These are phyloP conservation scores for Himalopsyche anomala DNA, from an alignment of 2,888 invertebrate genomes.

Conservation along the genomic window DNA sequence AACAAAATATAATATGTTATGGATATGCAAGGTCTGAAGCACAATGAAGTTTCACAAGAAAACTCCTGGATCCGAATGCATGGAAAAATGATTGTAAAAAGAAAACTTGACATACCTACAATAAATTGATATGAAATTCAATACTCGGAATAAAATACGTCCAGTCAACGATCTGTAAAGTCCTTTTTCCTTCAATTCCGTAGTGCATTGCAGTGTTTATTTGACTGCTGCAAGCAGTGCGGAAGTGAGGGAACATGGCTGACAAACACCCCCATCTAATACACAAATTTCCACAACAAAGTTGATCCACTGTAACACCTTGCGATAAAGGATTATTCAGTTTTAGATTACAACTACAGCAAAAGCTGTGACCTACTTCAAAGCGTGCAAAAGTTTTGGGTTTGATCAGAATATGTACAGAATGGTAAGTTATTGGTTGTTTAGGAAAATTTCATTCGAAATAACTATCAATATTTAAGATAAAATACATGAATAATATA, in stretches of 20 bases:
- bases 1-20: too few relatives aligned
- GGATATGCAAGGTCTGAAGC: too few relatives aligned
- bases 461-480: too few relatives aligned
- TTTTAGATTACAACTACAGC: background rate
- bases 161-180: background rate
- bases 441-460: background rate
- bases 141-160: too few relatives aligned
- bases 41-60: too few relatives aligned
- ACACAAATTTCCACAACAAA: background rate
- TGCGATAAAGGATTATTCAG: background rate
- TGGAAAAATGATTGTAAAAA: too few relatives aligned
- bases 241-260: constrained; percentile 88
- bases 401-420: background rate
- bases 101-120: too few relatives aligned
- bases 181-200: constrained; percentile 89
- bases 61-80: too few relatives aligned
- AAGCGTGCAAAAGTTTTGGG: background rate
- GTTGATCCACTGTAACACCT: background rate
- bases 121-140: too few relatives aligned
- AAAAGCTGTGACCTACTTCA: background rate
- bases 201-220: constrained; percentile 95
- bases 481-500: too few relatives aligned
- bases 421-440: constrained; percentile 32
- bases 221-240: constrained; percentile 94
- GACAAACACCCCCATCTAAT: constrained; percentile 63